Percentiles rank a stretch among this genome's conserved stretches.
phyloP scores from a whole-genome alignment of 2,888 invertebrate genomes.

The Polia nebulosa region DNA sequence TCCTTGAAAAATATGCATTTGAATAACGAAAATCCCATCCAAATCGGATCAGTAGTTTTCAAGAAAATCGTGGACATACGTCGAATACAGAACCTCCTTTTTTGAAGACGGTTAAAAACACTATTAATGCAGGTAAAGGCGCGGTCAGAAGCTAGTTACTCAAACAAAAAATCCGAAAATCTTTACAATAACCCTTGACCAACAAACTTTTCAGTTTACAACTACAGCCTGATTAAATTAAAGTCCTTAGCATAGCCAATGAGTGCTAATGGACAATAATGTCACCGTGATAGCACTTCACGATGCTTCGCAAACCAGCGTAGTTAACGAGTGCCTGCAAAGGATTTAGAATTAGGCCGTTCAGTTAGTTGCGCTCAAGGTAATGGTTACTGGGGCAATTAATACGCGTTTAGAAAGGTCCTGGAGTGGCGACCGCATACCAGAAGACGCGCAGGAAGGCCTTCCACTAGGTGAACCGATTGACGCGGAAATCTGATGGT shows the following conservation, averaged over 20 bases:
- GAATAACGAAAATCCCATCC: too few species aligned
- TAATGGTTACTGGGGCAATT: slow-evolving; percentile 10
- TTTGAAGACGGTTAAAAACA: too few species aligned
- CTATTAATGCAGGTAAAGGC: too few species aligned
- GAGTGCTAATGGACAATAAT: slow-evolving; percentile 50
- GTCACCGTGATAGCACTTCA: slow-evolving; percentile 44
- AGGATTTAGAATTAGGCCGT: slow-evolving; percentile 66
- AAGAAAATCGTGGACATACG: too few species aligned
- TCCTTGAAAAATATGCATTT: too few species aligned
- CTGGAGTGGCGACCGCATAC: too few species aligned
- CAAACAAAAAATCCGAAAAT: not conserved
- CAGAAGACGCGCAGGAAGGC: too few species aligned
- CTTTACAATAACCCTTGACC: not conserved
- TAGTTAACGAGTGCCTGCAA: slow-evolving; percentile 46
- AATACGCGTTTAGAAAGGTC: slow-evolving; percentile 14
- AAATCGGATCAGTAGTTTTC: too few species aligned
- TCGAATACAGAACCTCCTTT: too few species aligned
- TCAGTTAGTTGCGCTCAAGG: slow-evolving; percentile 51
- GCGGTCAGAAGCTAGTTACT: not conserved
- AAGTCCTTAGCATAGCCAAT: slow-evolving; percentile 14
- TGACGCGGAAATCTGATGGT: too few species aligned
- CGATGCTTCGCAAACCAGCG: slow-evolving; percentile 26
- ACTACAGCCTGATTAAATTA: slow-evolving; percentile 15
- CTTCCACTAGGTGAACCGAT: too few species aligned
- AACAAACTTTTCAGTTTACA: not conserved